These are phyloP conservation scores for Sigmodon hispidus DNA, from an alignment of 2,113 vertebrate species.

Conservation along the genomic window DNA sequence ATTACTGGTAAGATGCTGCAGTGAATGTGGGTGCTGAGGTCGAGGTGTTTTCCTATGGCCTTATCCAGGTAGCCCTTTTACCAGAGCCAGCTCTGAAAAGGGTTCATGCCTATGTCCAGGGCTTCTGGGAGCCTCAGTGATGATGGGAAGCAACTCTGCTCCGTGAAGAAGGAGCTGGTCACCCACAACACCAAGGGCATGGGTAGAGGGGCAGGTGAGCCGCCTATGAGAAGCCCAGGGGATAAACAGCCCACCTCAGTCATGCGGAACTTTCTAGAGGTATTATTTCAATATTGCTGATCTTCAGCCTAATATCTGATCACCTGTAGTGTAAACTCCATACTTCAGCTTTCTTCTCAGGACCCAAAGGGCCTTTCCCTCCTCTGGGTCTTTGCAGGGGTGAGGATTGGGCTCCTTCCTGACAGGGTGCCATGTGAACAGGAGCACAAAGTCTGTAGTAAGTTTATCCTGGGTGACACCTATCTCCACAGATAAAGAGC, in stretches of 20 bases:
- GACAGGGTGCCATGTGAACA: not conserved
- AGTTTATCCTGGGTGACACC: not conserved
- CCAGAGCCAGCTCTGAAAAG: not conserved
- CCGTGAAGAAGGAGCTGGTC: not conserved
- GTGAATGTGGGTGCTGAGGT: not conserved
- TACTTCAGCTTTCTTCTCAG: not conserved
- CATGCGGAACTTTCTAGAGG: not conserved
- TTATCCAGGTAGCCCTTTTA: not conserved
- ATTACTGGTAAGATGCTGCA: not conserved
- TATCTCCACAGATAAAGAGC: not conserved
- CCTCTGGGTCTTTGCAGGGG: not conserved
- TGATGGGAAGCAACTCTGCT: not conserved
- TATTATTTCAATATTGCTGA: rapidly evolving
- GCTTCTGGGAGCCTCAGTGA: not conserved
- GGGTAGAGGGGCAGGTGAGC: rapidly evolving
- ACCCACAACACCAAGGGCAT: not conserved
- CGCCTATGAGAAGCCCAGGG: rapidly evolving
- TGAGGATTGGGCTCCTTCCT: too few species aligned
- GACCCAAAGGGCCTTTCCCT: not conserved
- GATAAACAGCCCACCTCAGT: not conserved
- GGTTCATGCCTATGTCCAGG: rapidly evolving
- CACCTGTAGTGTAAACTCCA: not conserved
- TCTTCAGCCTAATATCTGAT: not conserved
- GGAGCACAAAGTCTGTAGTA: not conserved
- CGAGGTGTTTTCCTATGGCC: not conserved